phyloP scores from a whole-genome alignment of 2,113 vertebrate species.

The Leucopsar rothschildi region DNA sequence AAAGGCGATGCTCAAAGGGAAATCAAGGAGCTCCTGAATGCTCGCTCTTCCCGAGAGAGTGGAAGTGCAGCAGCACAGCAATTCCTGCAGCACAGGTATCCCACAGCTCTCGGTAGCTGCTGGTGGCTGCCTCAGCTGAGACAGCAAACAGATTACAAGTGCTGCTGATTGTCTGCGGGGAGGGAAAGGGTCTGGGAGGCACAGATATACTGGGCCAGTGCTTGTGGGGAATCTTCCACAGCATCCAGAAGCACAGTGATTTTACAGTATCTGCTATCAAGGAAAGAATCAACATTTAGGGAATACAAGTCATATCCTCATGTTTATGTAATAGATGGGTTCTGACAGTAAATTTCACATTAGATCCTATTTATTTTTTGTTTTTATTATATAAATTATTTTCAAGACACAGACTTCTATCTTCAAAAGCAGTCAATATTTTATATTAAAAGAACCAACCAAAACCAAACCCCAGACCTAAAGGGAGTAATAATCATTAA shows the following conservation, averaged over 20 bases:
- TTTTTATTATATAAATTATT: neutral
- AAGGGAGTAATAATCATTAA: neutral
- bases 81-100: accelerated
- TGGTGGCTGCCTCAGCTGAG: neutral
- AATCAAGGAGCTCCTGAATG: neutral
- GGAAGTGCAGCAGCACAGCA: neutral
- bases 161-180: neutral
- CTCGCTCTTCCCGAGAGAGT: neutral
- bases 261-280: neutral
- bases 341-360: neutral
- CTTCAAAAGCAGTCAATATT: neutral
- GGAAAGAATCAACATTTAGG: neutral
- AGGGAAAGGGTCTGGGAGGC: neutral
- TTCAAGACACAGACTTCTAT: neutral
- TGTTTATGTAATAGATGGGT: neutral
- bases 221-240: neutral
- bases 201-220: neutral
- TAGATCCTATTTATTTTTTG: neutral
- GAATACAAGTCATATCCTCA: neutral
- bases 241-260: neutral
- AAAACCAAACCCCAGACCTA: neutral
- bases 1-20: neutral
- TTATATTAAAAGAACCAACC: neutral
- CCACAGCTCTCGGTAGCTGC: neutral
- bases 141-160: neutral